These are phyloP conservation scores for Lepilemur ruficaudatus DNA, from an alignment of 2,797 vertebrate genomes.

Conservation along the genomic window DNA sequence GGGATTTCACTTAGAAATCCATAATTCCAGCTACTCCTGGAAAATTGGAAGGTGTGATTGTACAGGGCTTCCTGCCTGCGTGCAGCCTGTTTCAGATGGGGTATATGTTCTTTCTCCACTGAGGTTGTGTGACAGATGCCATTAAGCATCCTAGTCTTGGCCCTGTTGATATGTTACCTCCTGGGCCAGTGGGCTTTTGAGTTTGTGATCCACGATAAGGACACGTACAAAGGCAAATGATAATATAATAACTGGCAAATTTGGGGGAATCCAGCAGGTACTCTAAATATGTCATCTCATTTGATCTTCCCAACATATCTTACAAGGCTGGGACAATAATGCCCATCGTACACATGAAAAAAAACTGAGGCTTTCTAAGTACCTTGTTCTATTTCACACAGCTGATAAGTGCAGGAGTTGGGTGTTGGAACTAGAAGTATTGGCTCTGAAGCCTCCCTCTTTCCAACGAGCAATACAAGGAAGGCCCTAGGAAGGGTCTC, in stretches of 20 bases:
- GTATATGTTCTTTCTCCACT: not conserved
- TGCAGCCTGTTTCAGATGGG: not conserved
- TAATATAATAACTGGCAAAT: not conserved
- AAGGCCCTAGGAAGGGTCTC: not conserved
- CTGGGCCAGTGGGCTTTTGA: not conserved
- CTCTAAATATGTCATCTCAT: not conserved
- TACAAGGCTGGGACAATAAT: not conserved
- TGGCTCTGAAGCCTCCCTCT: not conserved
- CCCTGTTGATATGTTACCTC: not conserved
- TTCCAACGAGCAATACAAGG: not conserved
- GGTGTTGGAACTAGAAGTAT: not conserved
- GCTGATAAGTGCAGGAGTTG: not conserved
- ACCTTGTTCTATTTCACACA: not conserved
- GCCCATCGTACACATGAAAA: not conserved
- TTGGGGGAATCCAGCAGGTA: not conserved
- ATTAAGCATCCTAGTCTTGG: not conserved
- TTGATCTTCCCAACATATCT: not conserved
- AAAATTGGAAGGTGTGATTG: not conserved
- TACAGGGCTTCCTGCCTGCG: not conserved
- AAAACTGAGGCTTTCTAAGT: not conserved
- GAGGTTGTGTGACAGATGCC: not conserved
- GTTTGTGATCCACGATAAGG: not conserved
- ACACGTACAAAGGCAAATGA: not conserved
- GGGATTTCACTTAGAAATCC: not conserved
- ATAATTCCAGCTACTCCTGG: not conserved